Percentiles rank a stretch among this genome's conserved stretches.
Evolutionary conservation across 2,888 invertebrate genomes (phyloP).

Genomic region (Neoascia interrupta): DNA sequence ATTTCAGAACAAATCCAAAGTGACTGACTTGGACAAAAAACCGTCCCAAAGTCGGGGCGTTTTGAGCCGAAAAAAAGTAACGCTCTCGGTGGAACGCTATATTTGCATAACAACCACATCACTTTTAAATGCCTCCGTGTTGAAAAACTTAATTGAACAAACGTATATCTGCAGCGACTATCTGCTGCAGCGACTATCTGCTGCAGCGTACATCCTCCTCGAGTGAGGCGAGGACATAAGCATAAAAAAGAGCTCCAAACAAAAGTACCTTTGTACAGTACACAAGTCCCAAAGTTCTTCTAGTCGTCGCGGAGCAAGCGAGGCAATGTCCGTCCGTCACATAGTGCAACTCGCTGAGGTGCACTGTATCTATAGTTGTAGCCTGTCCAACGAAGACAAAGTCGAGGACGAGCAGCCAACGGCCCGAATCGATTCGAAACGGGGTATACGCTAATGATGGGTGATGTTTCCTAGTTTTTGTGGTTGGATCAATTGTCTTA

Average conservation of each 20-base stretch:
- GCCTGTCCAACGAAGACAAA: slow-evolving; percentile 46
- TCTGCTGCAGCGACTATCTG: slow-evolving; percentile 46
- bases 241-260: slow-evolving; percentile 9
- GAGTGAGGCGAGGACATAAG: slow-evolving; percentile 53
- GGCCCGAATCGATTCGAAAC: slow-evolving; percentile 65
- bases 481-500: slow-evolving; percentile 69
- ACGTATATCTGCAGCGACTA: slow-evolving; percentile 26
- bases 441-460: slow-evolving; percentile 70
- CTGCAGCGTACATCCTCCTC: slow-evolving; percentile 40
- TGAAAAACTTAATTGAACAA: slow-evolving; percentile 68
- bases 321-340: slow-evolving; percentile 62
- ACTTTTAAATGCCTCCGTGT: slow-evolving; percentile 70
- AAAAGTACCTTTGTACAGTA: slow-evolving; percentile 36
- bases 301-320: slow-evolving; percentile 30
- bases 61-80: slow-evolving; percentile 50
- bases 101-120: slow-evolving; percentile 70
- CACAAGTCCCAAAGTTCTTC: slow-evolving; percentile 21
- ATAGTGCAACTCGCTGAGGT: not conserved
- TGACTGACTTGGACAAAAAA: slow-evolving; percentile 53
- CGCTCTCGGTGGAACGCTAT: slow-evolving; percentile 69
- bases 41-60: slow-evolving; percentile 44
- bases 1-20: slow-evolving; percentile 67
- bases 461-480: slow-evolving; percentile 70
- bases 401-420: slow-evolving; percentile 36
- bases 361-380: slow-evolving; percentile 33